Evolutionary conservation across 2,888 invertebrate genomes (phyloP).

Genomic region (Monoplex corrugatus): DNA sequence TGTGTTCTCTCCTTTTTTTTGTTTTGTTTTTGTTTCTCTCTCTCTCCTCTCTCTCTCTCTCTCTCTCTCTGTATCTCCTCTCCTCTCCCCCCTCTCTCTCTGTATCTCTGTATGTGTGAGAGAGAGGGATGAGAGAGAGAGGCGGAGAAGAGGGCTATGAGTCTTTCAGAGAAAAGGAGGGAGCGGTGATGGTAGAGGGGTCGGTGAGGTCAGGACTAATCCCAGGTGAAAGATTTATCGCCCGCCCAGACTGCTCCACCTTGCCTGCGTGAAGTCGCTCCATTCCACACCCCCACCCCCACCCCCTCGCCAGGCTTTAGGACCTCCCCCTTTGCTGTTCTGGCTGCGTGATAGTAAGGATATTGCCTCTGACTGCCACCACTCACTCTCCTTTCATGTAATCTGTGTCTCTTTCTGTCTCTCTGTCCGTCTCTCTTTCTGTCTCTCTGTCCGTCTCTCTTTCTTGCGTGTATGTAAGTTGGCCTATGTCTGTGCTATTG

Average conservation of each 20-base stretch:
- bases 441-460: neutral
- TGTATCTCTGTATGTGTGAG: neutral
- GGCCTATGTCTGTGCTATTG: no score
- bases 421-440: neutral
- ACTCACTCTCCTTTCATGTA: no score
- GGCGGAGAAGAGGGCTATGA: neutral
- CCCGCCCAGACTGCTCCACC: constrained; percentile 5
- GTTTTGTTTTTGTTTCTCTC: neutral
- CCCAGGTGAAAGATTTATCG: constrained; percentile 38
- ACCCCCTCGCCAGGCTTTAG: no score
- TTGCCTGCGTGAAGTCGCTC: no score
- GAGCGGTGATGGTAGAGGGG: neutral
- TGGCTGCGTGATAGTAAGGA: no score
- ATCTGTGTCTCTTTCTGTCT: neutral
- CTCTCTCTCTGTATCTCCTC: neutral
- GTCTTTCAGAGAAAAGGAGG: no score
- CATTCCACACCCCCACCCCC: no score
- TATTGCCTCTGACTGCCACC: no score
- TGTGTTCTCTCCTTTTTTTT: neutral
- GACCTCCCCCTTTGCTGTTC: no score
- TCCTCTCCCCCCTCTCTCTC: neutral
- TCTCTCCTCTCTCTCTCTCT: neutral
- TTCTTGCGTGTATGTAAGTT: no score
- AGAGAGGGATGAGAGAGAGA: neutral
- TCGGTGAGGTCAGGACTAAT: constrained; percentile 28